These are phyloP conservation scores for Oligia latruncula DNA, from an alignment of 2,888 invertebrate species.

Conservation along the genomic window DNA sequence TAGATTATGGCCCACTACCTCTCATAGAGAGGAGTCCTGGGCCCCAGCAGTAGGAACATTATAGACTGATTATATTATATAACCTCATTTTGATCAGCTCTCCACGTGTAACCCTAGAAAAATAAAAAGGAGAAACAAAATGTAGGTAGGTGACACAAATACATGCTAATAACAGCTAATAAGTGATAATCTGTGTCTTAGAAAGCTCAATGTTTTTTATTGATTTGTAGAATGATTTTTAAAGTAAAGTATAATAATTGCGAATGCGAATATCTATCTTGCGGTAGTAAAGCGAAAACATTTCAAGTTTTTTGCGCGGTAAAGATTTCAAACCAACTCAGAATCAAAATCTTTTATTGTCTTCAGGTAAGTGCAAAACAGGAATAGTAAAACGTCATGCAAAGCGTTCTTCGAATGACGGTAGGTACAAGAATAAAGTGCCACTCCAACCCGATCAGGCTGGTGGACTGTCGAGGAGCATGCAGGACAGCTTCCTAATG, in stretches of 20 bases:
- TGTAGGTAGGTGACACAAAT: too few relatives aligned
- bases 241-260: not conserved
- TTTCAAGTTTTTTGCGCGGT: not conserved
- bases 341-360: constrained; percentile 4
- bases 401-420: not conserved
- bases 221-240: not conserved
- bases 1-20: too few relatives aligned
- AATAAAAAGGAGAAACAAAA: too few relatives aligned
- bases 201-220: too few relatives aligned
- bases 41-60: too few relatives aligned
- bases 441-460: not conserved
- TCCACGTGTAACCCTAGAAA: too few relatives aligned
- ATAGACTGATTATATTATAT: too few relatives aligned
- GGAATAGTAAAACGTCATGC: not conserved
- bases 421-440: not conserved
- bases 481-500: not conserved
- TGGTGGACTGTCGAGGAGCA: not conserved
- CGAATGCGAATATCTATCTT: not conserved
- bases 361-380: constrained; percentile 30
- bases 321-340: not conserved
- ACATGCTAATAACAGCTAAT: too few relatives aligned
- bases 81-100: too few relatives aligned
- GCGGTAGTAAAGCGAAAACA: not conserved
- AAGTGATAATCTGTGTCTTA: too few relatives aligned
- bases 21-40: too few relatives aligned